phyloP scores from a whole-genome alignment of 2,797 vertebrate species.

The Hippoglossus hippoglossus region DNA sequence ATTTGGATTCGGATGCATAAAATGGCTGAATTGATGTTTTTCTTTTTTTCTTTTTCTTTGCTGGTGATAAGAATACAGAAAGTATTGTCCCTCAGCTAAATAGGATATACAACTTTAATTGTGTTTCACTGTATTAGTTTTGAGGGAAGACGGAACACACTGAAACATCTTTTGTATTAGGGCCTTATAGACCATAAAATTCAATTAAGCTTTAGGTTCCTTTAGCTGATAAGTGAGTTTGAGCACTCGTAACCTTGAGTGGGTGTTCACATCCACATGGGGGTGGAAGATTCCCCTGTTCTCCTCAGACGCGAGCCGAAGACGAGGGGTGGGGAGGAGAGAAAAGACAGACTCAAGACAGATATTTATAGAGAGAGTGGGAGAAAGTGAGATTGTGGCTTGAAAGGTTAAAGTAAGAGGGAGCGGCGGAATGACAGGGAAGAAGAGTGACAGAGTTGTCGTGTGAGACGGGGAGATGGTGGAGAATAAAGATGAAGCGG shows the following conservation, averaged over 20 bases:
- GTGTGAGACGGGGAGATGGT: conserved; percentile 36
- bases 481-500: conserved; percentile 56
- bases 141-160: conserved; percentile 3
- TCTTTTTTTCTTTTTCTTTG: conserved; percentile 13
- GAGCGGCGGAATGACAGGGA: conserved; percentile 46
- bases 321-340: conserved; percentile 12
- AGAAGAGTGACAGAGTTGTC: conserved; percentile 47
- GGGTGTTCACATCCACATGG: conserved; percentile 74
- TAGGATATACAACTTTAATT: conserved; percentile 39
- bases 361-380: conserved; percentile 77
- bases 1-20: conserved; percentile 44
- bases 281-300: conserved; percentile 70
- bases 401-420: conserved; percentile 73
- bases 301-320: conserved; percentile 45
- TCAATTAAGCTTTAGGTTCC: conserved; percentile 38
- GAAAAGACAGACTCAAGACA: conserved; percentile 48
- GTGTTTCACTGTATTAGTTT: conserved; percentile 38
- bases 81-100: conserved; percentile 38
- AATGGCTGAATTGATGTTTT: conserved; percentile 16
- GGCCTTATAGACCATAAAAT: conserved; percentile 35
- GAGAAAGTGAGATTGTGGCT: conserved; percentile 64
- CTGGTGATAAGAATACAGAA: conserved; percentile 6
- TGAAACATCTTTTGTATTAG: conserved; percentile 29
- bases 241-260: conserved; percentile 71
- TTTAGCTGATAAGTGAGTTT: conserved; percentile 28